These are phyloP conservation scores for Spheniscus humboldti DNA, from an alignment of 2,797 vertebrate genomes.

Conservation along the genomic window DNA sequence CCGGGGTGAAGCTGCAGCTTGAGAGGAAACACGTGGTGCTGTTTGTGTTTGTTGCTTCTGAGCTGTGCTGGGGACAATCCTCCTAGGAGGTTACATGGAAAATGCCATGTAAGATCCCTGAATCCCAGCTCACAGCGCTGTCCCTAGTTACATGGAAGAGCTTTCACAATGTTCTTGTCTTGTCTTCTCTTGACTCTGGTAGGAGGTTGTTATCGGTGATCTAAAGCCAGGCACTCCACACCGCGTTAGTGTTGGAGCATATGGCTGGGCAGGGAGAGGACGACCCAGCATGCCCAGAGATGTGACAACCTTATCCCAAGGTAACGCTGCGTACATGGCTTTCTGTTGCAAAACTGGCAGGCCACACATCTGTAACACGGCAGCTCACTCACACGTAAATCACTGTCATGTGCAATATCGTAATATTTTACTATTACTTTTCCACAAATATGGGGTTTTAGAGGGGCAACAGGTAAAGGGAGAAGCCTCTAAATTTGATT, in stretches of 20 bases:
- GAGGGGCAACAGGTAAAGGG: background rate
- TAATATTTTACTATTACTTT: background rate
- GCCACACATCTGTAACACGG: background rate
- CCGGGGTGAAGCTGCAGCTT: background rate
- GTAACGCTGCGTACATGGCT: conserved; percentile 61
- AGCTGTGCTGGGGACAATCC: background rate
- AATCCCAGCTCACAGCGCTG: background rate
- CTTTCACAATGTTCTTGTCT: background rate
- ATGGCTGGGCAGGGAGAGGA: conserved; percentile 86
- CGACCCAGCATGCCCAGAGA: conserved; percentile 85
- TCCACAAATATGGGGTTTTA: background rate
- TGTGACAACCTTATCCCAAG: conserved; percentile 84
- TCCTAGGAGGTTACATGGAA: background rate
- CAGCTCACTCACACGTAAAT: too few relatives aligned
- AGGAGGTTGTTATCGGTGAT: conserved; percentile 86
- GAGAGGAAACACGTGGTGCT: background rate
- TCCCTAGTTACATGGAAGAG: background rate
- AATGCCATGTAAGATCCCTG: fast-evolving
- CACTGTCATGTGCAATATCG: fast-evolving
- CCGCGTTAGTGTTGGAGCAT: conserved; percentile 86
- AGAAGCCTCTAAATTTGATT: background rate
- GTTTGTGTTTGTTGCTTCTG: conserved; percentile 12
- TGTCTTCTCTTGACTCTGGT: conserved; percentile 20
- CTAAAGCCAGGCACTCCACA: conserved; percentile 86
- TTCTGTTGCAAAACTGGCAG: background rate